Conservation (phyloP, 2,888 invertebrate genomes). For the Craniophora ligustri region DNA sequence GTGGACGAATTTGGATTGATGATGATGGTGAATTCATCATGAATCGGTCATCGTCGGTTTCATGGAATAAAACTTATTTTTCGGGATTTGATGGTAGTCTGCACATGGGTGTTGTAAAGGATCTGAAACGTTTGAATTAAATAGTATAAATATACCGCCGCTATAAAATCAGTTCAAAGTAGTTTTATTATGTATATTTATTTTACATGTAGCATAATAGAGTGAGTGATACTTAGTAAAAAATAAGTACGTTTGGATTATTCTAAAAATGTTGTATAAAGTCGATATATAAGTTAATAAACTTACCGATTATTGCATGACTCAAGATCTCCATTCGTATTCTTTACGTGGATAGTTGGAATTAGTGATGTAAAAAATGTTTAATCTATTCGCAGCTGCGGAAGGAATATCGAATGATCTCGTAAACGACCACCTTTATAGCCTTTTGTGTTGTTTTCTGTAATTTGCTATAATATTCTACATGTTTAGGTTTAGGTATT, state of each 20-base stretch:
- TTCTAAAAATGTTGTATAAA: slow-evolving; percentile 4
- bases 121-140: too few species aligned
- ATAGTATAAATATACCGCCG: too few species aligned
- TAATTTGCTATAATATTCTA: not conserved
- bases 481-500: not conserved
- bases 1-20: too few species aligned
- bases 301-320: slow-evolving; percentile 31
- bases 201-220: too few species aligned
- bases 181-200: too few species aligned
- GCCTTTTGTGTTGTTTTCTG: slow-evolving; percentile 3
- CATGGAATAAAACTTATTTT: too few species aligned
- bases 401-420: slow-evolving; percentile 47
- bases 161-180: too few species aligned
- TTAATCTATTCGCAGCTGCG: slow-evolving; percentile 50
- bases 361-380: slow-evolving; percentile 52
- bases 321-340: slow-evolving; percentile 41
- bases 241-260: slow-evolving; percentile 1
- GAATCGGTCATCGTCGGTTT: too few species aligned
- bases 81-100: too few species aligned
- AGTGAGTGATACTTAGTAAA: too few species aligned
- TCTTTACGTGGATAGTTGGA: slow-evolving; percentile 46
- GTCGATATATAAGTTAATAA: slow-evolving; percentile 26
- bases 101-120: too few species aligned
- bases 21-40: too few species aligned
- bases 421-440: slow-evolving; percentile 26